These are phyloP conservation scores for Malthinus flaveolus DNA, from an alignment of 2,888 invertebrate genomes.

Conservation along the genomic window DNA sequence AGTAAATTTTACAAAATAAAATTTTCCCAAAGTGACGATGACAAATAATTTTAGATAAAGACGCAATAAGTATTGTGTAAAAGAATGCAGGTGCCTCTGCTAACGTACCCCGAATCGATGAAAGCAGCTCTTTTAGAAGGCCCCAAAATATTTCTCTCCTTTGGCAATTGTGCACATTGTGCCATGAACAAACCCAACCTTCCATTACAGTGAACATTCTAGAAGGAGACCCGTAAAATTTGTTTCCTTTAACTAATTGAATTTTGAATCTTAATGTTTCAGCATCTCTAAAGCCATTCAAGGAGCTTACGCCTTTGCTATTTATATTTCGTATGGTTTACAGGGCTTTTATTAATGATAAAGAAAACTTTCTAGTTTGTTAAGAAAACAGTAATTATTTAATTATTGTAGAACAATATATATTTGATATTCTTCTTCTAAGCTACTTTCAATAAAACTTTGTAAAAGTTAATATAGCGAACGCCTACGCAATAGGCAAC, in stretches of 20 bases:
- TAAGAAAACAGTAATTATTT: too few species aligned
- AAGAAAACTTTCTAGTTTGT: too few species aligned
- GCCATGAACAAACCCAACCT: slow-evolving; percentile 68
- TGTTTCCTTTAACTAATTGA: neutral
- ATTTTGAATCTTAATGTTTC: neutral
- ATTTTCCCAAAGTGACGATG: neutral
- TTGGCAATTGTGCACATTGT: slow-evolving; percentile 80
- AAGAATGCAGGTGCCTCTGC: slow-evolving; percentile 69
- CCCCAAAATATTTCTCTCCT: slow-evolving; percentile 67
- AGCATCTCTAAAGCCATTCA: neutral
- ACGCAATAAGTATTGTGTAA: slow-evolving; percentile 66
- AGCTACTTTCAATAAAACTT: too few species aligned
- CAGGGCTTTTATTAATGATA: slow-evolving; percentile 67
- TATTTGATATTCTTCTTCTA: too few species aligned
- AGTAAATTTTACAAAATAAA: slow-evolving; percentile 58
- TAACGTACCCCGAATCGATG: slow-evolving; percentile 77
- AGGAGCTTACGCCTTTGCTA: slow-evolving; percentile 55
- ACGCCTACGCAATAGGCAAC: too few species aligned
- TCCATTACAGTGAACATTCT: slow-evolving; percentile 86
- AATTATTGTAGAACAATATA: too few species aligned
- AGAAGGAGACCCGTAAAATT: slow-evolving; percentile 30
- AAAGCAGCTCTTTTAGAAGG: slow-evolving; percentile 75
- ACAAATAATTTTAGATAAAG: neutral
- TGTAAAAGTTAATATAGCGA: too few species aligned
- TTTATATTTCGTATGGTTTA: slow-evolving; percentile 81